These are phyloP conservation scores for Podilymbus podiceps DNA, from an alignment of 2,113 vertebrate genomes.

Conservation along the genomic window DNA sequence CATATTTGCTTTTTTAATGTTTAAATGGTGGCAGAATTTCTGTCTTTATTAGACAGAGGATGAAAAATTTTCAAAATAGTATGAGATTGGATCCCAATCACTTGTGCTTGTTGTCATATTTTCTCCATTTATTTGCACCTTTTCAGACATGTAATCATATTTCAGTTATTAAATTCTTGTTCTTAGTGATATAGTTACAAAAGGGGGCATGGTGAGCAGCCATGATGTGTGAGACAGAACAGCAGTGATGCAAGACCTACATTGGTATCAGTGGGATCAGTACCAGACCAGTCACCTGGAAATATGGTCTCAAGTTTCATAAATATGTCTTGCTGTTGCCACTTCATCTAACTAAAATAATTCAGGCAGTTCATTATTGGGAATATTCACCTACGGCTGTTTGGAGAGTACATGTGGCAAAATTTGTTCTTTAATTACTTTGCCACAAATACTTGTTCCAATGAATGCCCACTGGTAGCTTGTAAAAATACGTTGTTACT, in stretches of 20 bases:
- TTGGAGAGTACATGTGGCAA: not conserved
- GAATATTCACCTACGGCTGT: constrained; percentile 2
- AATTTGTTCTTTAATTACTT: constrained; percentile 44
- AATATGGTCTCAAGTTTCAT: not conserved
- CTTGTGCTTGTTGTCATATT: not conserved
- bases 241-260: not conserved
- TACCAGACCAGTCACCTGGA: not conserved
- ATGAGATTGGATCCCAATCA: not conserved
- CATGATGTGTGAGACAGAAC: not conserved
- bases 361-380: constrained; percentile 28
- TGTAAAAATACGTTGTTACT: constrained; percentile 13
- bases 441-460: not conserved
- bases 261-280: not conserved
- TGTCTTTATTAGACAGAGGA: not conserved
- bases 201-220: not conserved
- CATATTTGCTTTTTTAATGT: not conserved
- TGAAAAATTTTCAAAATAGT: not conserved
- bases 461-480: not conserved
- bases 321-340: not conserved
- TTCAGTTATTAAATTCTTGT: not conserved
- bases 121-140: not conserved
- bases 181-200: not conserved
- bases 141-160: not conserved
- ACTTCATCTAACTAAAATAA: constrained; percentile 6
- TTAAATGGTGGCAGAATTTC: not conserved